phyloP scores from a whole-genome alignment of 1,140 invertebrate genomes.

The Drosophila pseudoobscura region DNA sequence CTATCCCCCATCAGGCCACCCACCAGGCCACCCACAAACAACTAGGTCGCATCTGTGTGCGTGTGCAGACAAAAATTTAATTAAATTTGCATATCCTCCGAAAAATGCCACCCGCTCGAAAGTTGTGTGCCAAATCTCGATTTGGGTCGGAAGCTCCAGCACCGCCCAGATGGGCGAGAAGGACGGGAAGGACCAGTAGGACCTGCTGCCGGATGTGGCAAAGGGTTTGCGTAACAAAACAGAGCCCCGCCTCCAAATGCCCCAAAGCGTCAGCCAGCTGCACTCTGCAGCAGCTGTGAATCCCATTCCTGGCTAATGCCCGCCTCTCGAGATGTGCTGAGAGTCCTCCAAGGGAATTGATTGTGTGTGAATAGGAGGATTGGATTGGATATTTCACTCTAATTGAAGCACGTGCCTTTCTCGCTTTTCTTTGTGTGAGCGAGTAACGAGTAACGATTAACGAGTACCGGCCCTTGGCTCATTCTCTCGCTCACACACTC shows the following conservation, averaged over 20 bases:
- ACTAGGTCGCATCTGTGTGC: conserved; percentile 17
- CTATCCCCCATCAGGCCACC: conserved; percentile 19
- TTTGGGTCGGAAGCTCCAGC: conserved; percentile 35
- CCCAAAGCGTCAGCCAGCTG: conserved; percentile 24
- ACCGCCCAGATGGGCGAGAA: not conserved
- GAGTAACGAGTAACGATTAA: too few relatives aligned
- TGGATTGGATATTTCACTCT: too few relatives aligned
- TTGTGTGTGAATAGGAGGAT: too few relatives aligned
- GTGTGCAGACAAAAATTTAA: conserved; percentile 51
- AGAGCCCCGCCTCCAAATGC: too few relatives aligned
- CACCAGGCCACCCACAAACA: not conserved
- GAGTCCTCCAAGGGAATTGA: too few relatives aligned
- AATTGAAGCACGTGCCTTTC: too few relatives aligned
- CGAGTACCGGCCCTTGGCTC: too few relatives aligned
- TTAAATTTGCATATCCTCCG: conserved; percentile 53
- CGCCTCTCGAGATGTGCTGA: not conserved
- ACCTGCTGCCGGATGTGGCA: conserved; percentile 14
- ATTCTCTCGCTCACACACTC: too few relatives aligned
- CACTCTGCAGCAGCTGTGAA: conserved; percentile 31
- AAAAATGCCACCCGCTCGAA: conserved; percentile 40
- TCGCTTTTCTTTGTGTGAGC: too few relatives aligned
- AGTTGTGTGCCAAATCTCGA: conserved; percentile 47
- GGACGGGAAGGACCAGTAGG: not conserved
- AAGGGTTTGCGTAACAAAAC: too few relatives aligned
- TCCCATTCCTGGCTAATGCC: conserved; percentile 14